These are phyloP conservation scores for Zygogramma bicolorata DNA, from an alignment of 2,888 invertebrate species.

Conservation along the genomic window DNA sequence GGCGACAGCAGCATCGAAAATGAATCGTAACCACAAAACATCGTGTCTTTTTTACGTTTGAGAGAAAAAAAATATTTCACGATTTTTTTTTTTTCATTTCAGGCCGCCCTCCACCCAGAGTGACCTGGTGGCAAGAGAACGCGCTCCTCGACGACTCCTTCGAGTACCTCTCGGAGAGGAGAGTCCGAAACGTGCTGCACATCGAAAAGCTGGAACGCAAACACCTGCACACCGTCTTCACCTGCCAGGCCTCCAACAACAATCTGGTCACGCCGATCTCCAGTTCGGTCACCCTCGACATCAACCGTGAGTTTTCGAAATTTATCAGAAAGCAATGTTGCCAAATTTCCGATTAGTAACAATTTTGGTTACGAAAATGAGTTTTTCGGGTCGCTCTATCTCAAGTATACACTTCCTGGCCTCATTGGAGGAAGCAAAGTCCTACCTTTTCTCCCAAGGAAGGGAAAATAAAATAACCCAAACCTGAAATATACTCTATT, in stretches of 20 bases:
- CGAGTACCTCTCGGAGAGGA: slow-evolving; percentile 75
- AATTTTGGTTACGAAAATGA: slow-evolving; percentile 5
- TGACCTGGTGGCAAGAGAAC: slow-evolving; percentile 84
- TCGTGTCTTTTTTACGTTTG: no score
- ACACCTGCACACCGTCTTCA: slow-evolving; percentile 76
- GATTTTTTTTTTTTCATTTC: slow-evolving; percentile 37
- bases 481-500: no score
- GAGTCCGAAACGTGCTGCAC: slow-evolving; percentile 78
- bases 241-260: slow-evolving; percentile 82
- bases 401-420: no score
- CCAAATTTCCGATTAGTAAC: slow-evolving; percentile 6
- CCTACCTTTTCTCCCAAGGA: no score
- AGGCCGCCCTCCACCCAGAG: slow-evolving; percentile 81
- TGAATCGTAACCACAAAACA: no score
- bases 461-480: no score
- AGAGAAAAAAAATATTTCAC: no score
- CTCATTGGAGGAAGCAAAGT: no score
- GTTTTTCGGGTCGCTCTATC: no score
- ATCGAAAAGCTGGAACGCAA: slow-evolving; percentile 77
- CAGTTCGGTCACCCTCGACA: slow-evolving; percentile 76
- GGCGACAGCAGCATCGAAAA: no score
- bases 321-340: not conserved
- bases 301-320: slow-evolving; percentile 75
- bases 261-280: slow-evolving; percentile 77
- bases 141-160: slow-evolving; percentile 78